A percentile compares a stretch with the other conserved stretches of the same genome.
phyloP scores from a whole-genome alignment of 2,797 vertebrate species.

The Rhinichthys osculus region DNA sequence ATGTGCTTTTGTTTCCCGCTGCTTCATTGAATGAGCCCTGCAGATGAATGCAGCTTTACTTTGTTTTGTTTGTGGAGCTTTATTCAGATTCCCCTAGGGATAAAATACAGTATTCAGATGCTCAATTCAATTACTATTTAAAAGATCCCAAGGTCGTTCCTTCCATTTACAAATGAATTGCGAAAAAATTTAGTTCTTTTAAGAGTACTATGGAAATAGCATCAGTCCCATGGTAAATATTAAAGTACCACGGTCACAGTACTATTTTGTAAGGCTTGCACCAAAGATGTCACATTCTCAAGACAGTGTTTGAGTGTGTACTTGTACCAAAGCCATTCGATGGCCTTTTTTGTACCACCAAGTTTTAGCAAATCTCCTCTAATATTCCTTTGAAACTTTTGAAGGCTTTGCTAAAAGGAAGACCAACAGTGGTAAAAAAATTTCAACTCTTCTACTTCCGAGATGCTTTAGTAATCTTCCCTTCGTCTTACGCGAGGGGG shows the following conservation, averaged over 20 bases:
- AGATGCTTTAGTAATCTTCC: slow-evolving; percentile 74
- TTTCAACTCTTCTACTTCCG: slow-evolving; percentile 70
- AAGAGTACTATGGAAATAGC: neutral
- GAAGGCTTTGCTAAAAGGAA: slow-evolving; percentile 70
- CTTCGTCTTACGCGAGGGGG: slow-evolving; percentile 71
- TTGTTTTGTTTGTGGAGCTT: slow-evolving; percentile 30
- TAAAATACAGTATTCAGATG: neutral
- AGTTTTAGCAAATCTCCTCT: slow-evolving; percentile 58
- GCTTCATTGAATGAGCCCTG: slow-evolving; percentile 5
- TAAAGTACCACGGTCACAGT: neutral
- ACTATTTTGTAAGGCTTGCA: neutral
- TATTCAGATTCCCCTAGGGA: neutral
- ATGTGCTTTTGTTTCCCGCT: slow-evolving; percentile 23
- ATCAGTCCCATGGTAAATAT: neutral
- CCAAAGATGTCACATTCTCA: neutral
- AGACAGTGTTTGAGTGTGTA: neutral
- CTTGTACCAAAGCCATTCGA: slow-evolving; percentile 38
- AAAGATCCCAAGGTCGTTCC: neutral
- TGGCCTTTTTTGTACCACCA: slow-evolving; percentile 69
- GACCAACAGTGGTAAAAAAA: slow-evolving; percentile 68
- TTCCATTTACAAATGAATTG: neutral
- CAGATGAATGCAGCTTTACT: slow-evolving; percentile 10
- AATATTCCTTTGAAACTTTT: slow-evolving; percentile 63
- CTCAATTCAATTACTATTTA: slow-evolving; percentile 5
- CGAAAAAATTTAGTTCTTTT: no score